Conservation (phyloP, 2,888 invertebrate species). For the Erebia ligea region DNA sequence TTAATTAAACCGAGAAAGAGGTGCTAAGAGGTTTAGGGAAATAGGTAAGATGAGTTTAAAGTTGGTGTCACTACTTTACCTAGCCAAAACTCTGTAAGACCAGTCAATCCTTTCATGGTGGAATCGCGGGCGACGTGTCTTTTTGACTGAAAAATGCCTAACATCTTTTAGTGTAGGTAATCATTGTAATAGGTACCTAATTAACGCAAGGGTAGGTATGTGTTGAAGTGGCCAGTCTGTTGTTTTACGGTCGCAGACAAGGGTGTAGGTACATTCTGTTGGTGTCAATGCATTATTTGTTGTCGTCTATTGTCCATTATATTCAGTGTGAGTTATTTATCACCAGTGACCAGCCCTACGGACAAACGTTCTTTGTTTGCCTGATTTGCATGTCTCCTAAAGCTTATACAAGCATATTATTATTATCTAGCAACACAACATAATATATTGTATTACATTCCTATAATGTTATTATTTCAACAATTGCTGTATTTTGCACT, state of each 20-base stretch:
- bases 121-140: too few relatives aligned
- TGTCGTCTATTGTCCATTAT: slow-evolving; percentile 28
- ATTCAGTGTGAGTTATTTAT: slow-evolving; percentile 17
- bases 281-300: slow-evolving; percentile 15
- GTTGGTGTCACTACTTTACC: too few relatives aligned
- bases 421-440: neutral
- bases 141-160: too few relatives aligned
- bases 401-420: neutral
- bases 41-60: too few relatives aligned
- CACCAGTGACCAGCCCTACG: slow-evolving; percentile 14
- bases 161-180: too few relatives aligned
- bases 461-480: neutral
- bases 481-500: neutral
- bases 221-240: neutral
- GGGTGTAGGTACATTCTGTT: slow-evolving; percentile 8
- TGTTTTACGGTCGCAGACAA: slow-evolving; percentile 8
- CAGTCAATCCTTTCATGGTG: too few relatives aligned
- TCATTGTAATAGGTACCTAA: neutral
- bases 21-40: too few relatives aligned
- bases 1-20: too few relatives aligned
- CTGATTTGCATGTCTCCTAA: slow-evolving; percentile 12
- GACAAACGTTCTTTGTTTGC: slow-evolving; percentile 21
- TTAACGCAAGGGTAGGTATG: neutral
- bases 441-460: neutral
- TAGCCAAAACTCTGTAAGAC: too few relatives aligned